Percentiles rank a stretch among this genome's conserved stretches.
Evolutionary conservation across 2,113 vertebrate genomes (phyloP).

Genomic region (Cinclus mexicanus): DNA sequence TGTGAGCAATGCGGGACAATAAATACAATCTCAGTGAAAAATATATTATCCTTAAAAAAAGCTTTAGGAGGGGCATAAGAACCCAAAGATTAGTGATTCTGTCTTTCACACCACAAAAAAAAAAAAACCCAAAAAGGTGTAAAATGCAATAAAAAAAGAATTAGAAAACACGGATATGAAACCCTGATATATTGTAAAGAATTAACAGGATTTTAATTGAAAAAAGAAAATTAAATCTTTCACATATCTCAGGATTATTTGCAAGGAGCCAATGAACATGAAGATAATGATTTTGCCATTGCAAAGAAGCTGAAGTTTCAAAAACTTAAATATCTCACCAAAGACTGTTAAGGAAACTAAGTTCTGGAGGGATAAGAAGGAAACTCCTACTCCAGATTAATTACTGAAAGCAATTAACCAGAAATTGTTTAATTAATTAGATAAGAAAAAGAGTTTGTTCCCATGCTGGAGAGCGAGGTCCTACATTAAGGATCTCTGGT

Average conservation of each 20-base stretch:
- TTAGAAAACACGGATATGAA: neutral
- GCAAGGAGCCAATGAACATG: neutral
- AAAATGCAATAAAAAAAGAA: neutral
- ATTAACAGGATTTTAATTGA: neutral
- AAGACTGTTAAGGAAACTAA: neutral
- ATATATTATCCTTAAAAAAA: neutral
- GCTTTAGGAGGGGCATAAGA: neutral
- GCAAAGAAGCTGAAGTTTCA: neutral
- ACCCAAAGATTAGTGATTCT: neutral
- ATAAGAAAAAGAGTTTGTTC: neutral
- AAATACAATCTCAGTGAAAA: neutral
- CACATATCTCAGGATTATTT: neutral
- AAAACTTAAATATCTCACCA: neutral
- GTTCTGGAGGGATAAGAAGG: neutral
- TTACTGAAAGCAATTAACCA: constrained; percentile 7
- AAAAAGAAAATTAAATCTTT: neutral
- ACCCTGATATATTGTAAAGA: neutral
- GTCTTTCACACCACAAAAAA: neutral
- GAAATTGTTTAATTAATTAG: neutral
- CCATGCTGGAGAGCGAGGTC: neutral
- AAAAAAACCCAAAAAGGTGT: neutral
- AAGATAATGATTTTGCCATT: neutral
- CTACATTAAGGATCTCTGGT: neutral
- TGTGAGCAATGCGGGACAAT: neutral
- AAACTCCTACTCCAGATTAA: neutral